Evolutionary conservation across 2,113 vertebrate species (phyloP), one percentile per base, ranked within the genome.

Genomic region (Gorilla gorilla): DNA sequence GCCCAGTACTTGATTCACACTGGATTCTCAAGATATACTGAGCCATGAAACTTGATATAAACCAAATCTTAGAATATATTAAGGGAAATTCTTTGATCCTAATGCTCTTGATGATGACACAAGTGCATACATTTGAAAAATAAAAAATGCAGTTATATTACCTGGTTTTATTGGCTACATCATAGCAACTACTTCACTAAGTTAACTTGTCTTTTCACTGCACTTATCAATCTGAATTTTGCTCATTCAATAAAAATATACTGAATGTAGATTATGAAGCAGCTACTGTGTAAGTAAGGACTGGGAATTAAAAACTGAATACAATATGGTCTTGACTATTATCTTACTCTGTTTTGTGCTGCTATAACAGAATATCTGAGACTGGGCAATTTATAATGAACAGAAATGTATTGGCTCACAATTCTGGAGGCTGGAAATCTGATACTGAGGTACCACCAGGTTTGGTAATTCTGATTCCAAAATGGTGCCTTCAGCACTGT

Each of bases 71-170:
- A 22, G 38, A 90, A 48, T 72, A 92, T 38, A n/a, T 89, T 27
- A 92, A 89, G 40, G 40, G 48, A 75, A 94, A 75, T 95, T 89
- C 9, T 95, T 95, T 70, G 50, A 85, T 68, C 43, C 14, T 72
- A 72, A 93, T 73, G 35, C 4, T 91, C 68, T 93, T 96, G 48
- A 18, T 89, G 13, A 35, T 78, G 22, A 88, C 18, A 57, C 5
- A 70, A 85, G 40, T n/a, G 14, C 6, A 93, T 52, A 9, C 6
- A 59, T 89, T 96, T 80, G 32, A 94, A 88, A 88, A 40, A 50
- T 93, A 3, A 76, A 80, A 70, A 50, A 81, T 57, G 78, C 1
- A 38, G 27, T 81, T 50, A 78, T 2, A 82, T 83, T 35, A 70
- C 72, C 50, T 76, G 4, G 1, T 50, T 96, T 93, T 89, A 86